Conservation (phyloP, 1,140 invertebrate genomes). For the Sogatella furcifera region DNA sequence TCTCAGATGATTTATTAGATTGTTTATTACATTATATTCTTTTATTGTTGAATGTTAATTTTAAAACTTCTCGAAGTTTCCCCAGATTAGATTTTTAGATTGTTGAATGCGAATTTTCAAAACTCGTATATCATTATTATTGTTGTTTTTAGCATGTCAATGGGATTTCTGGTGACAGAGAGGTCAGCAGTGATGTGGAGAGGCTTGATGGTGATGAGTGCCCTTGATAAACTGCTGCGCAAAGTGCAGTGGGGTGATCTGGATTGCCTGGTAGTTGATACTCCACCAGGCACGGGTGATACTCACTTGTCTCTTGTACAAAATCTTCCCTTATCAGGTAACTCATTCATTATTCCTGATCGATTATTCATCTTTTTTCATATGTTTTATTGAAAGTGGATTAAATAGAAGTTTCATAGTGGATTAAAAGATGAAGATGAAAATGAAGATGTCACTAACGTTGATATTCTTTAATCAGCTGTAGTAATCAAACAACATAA, state of each 20-base stretch:
- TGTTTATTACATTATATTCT: too few species aligned
- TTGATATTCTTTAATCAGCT: too few species aligned
- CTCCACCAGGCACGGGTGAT: slow-evolving; percentile 86
- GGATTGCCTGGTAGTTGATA: slow-evolving; percentile 77
- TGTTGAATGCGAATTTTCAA: not conserved
- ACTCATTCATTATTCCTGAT: not conserved
- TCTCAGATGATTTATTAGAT: too few species aligned
- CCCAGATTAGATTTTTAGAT: too few species aligned
- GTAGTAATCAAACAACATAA: too few species aligned
- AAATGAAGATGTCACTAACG: too few species aligned
- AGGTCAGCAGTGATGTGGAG: slow-evolving; percentile 76
- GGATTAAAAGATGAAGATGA: too few species aligned
- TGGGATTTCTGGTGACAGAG: slow-evolving; percentile 76
- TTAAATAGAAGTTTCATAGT: too few species aligned
- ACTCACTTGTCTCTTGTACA: slow-evolving; percentile 80
- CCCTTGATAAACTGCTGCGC: slow-evolving; percentile 68
- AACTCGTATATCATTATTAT: not conserved
- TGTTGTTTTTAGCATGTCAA: slow-evolving; percentile 59
- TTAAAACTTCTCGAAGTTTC: too few species aligned
- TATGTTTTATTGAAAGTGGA: too few species aligned
- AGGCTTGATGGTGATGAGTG: slow-evolving; percentile 90
- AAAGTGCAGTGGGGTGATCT: slow-evolving; percentile 72
- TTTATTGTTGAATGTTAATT: too few species aligned
- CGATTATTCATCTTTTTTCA: too few species aligned
- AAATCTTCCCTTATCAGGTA: slow-evolving; percentile 71